Evolutionary conservation across 2,888 invertebrate genomes (phyloP), one percentile per base, ranked within the genome.

Genomic region (Andrena praecox): DNA sequence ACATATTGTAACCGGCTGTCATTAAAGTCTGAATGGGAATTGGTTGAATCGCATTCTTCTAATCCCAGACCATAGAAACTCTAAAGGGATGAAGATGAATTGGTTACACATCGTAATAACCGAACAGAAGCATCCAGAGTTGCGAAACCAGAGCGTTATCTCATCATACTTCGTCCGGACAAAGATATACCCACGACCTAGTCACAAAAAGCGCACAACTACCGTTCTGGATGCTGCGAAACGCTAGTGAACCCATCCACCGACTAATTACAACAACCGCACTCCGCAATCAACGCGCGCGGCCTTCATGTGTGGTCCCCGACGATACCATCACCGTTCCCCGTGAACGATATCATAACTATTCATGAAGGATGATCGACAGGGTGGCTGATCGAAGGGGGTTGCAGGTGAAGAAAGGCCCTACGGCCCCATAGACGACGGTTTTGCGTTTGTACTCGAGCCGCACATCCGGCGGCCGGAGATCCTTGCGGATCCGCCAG

Each of bases 381-480:
- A 66, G 73, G 78, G 63, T 82, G 68, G 71, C 24, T 78, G 84
- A 77, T 75, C 66, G 50, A 72, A 77, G 74, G 70, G 82, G 75
- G 72, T 79, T 68, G 80, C 29, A 62, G 68, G 33, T 7, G 56
- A 71, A 50, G 69, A 62, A 71, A 68, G 73, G 54, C 63, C 56
- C 29, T 24, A 52, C 35, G 77, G 60, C 7, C 62, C 68, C 64
- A 77, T 60, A 78, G 77, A 67, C 69, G 77, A 77, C 74, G 75
- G 85, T 86, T 86, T 86, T 71, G 82, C 86, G 88, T 90, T 86
- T 89, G 87, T 85, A 77, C 84, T 68, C 73, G 67, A 80, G 86
- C 89, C 90, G 90, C 88, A 87, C 90, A 90, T 91, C 91, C 91
- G 90, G 89, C 86, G 82, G 80, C 80, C 74, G 78, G 75, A 75